Percentiles rank a stretch among this genome's conserved stretches.
phyloP scores from a whole-genome alignment of 2,888 invertebrate species.

The Sabatieria punctata region DNA sequence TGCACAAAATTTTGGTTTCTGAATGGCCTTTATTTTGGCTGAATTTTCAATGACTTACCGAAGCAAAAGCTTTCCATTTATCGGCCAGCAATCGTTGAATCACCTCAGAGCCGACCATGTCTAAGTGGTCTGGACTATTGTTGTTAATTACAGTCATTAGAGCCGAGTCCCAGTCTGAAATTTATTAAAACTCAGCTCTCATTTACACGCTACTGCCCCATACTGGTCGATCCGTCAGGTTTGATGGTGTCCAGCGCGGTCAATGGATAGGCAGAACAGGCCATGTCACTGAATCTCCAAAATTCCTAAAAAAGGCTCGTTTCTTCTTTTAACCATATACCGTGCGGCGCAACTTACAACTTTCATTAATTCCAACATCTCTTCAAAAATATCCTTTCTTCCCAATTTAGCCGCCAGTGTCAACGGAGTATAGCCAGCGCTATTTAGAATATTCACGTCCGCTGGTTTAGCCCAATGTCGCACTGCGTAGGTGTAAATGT shows the following conservation, averaged over 20 bases:
- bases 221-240: conserved; percentile 86
- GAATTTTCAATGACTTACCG: conserved; percentile 42
- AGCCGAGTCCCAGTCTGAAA: conserved; percentile 89
- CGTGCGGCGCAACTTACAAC: conserved; percentile 28
- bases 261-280: conserved; percentile 89
- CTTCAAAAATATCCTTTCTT: conserved; percentile 83
- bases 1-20: neutral
- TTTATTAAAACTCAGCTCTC: conserved; percentile 3
- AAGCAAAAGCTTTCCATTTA: conserved; percentile 97
- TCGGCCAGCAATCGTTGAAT: conserved; percentile 89
- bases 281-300: conserved; percentile 97
- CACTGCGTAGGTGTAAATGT: conserved; percentile 94
- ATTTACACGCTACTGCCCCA: conserved; percentile 27
- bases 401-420: conserved; percentile 91
- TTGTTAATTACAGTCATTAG: conserved; percentile 92
- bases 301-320: conserved; percentile 65
- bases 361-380: conserved; percentile 76
- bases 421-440: conserved; percentile 75
- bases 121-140: conserved; percentile 88
- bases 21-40: neutral
- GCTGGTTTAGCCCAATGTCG: conserved; percentile 83
- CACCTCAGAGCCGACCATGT: conserved; percentile 96
- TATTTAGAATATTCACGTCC: conserved; percentile 71
- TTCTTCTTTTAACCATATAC: no score
- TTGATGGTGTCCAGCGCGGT: conserved; percentile 86